phyloP scores from a whole-genome alignment of 2,113 vertebrate species.

The Oreocharis arfaki region DNA sequence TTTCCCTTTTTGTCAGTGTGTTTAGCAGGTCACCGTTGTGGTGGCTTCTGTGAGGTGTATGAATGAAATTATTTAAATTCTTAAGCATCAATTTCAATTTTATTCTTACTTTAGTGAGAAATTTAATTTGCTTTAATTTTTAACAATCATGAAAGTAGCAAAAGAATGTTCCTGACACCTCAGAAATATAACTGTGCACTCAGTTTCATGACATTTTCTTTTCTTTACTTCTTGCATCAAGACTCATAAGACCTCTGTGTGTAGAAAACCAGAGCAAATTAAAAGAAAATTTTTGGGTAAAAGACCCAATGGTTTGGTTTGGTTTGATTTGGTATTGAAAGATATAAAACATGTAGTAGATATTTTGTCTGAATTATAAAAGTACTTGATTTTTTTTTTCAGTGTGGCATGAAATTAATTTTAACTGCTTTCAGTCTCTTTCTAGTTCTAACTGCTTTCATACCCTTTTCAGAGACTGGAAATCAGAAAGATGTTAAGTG shows the following conservation, averaged over 20 bases:
- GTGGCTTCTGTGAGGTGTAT: neutral
- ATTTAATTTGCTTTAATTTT: neutral
- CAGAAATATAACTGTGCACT: neutral
- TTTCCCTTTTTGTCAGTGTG: neutral
- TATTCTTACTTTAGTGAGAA: neutral
- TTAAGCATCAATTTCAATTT: neutral
- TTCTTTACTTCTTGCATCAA: accelerated
- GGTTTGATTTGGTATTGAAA: neutral
- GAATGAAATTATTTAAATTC: neutral
- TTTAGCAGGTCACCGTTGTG: neutral
- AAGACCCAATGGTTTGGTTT: accelerated
- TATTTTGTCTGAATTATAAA: neutral
- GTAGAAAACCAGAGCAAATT: neutral
- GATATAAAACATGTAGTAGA: neutral
- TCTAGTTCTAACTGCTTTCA: neutral
- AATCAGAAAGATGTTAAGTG: neutral
- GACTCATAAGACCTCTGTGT: neutral
- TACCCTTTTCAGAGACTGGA: neutral
- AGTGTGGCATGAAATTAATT: neutral
- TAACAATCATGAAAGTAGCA: neutral
- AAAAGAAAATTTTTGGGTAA: neutral
- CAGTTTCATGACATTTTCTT: neutral
- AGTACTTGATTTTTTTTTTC: neutral
- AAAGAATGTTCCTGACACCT: neutral
- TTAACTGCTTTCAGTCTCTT: neutral